A percentile compares a stretch with the other conserved stretches of the same genome.
phyloP scores from a whole-genome alignment of 2,113 vertebrate species.

The Rhea americana region DNA sequence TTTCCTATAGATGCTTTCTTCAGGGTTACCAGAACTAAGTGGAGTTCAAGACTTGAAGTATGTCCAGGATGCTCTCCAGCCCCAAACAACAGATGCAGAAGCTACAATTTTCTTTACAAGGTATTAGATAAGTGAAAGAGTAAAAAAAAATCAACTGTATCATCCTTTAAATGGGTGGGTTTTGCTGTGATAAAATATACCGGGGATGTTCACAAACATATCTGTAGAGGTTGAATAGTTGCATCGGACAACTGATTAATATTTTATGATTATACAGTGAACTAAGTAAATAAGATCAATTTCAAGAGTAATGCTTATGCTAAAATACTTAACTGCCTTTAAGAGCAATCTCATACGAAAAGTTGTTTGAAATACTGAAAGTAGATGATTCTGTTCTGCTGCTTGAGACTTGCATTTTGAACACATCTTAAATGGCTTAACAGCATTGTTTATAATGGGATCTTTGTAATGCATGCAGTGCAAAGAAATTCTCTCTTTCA shows the following conservation, averaged over 20 bases:
- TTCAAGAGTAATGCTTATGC: neutral
- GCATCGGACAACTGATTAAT: too few species aligned
- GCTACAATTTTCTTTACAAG: constrained; percentile 98
- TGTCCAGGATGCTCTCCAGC: constrained; percentile 94
- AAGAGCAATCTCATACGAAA: neutral
- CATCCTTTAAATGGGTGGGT: neutral
- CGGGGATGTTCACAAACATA: neutral
- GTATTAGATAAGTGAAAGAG: constrained; percentile 67
- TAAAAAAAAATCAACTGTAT: neutral
- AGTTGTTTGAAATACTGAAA: neutral
- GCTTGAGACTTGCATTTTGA: neutral
- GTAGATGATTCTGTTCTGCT: neutral
- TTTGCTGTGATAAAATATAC: fast-evolving
- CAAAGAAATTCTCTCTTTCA: neutral
- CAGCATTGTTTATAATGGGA: neutral
- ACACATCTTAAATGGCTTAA: neutral
- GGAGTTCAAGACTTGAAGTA: constrained; percentile 93
- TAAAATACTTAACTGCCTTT: neutral
- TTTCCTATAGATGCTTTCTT: constrained; percentile 90
- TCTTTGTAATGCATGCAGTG: neutral
- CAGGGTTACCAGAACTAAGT: constrained; percentile 92
- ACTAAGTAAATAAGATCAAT: neutral
- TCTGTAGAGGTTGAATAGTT: neutral
- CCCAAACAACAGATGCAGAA: constrained; percentile 94
- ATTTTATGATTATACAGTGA: neutral